Conservation (phyloP, 2,888 invertebrate genomes). For the Heliothis peltigera region DNA sequence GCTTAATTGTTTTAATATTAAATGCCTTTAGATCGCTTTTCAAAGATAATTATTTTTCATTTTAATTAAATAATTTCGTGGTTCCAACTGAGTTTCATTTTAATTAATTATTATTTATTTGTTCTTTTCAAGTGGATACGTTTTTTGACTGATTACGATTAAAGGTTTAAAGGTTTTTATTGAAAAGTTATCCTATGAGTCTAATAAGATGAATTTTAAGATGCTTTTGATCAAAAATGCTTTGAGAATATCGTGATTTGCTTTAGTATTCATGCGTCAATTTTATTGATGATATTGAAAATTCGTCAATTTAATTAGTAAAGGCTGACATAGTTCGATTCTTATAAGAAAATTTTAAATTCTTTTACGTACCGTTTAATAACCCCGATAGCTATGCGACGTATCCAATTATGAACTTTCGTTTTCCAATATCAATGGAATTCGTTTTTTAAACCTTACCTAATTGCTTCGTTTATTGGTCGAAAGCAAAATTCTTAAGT, state of each 20-base stretch:
- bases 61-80: conserved; percentile 39
- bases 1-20: conserved; percentile 49
- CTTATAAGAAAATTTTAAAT: neutral
- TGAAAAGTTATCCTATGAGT: conserved; percentile 8
- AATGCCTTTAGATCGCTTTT: conserved; percentile 34
- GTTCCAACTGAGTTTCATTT: conserved; percentile 13
- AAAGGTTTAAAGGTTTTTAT: neutral
- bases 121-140: conserved; percentile 12
- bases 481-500: conserved; percentile 72
- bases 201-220: neutral
- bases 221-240: conserved; percentile 1
- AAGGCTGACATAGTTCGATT: neutral
- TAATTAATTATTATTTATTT: conserved; percentile 30
- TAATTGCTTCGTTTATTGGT: conserved; percentile 64
- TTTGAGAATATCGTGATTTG: neutral
- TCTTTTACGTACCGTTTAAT: conserved; percentile 1
- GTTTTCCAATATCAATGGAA: conserved; percentile 20
- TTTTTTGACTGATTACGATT: conserved; percentile 11
- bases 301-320: neutral
- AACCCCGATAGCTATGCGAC: conserved; percentile 3
- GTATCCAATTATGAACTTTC: conserved; percentile 21
- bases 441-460: conserved; percentile 19
- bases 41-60: conserved; percentile 39
- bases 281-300: neutral
- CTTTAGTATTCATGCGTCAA: neutral